Conservation (phyloP, 2,888 invertebrate species). For the Dichetophora obliterata region DNA sequence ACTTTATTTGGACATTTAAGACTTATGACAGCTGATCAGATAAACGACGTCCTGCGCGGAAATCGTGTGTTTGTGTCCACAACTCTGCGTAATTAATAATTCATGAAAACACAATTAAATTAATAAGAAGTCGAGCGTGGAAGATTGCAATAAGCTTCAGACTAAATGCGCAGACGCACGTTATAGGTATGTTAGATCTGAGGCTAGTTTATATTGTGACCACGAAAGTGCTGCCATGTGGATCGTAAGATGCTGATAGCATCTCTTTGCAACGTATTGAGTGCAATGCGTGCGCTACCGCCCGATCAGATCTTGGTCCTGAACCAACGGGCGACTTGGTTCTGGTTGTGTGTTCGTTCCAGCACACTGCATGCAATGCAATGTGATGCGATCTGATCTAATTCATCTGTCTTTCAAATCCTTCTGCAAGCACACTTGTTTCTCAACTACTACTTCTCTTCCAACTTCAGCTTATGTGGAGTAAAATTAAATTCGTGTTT, state of each 20-base stretch:
- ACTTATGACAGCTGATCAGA: slow-evolving; percentile 53
- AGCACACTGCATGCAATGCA: neutral
- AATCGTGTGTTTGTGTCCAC: slow-evolving; percentile 22
- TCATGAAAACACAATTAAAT: slow-evolving; percentile 52
- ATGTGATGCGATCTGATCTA: slow-evolving; percentile 15
- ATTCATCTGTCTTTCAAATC: slow-evolving; percentile 35
- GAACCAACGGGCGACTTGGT: neutral
- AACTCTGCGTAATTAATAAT: slow-evolving; percentile 54
- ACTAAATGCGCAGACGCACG: slow-evolving; percentile 30
- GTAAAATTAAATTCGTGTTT: slow-evolving; percentile 8
- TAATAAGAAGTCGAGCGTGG: slow-evolving; percentile 34
- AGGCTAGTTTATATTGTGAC: slow-evolving; percentile 27
- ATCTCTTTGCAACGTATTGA: slow-evolving; percentile 38
- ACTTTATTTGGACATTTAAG: too few relatives aligned
- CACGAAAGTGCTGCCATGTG: slow-evolving; percentile 44
- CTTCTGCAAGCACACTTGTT: neutral
- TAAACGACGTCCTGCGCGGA: slow-evolving; percentile 55
- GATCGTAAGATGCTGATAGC: slow-evolving; percentile 37
- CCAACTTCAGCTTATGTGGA: slow-evolving; percentile 4
- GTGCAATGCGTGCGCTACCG: slow-evolving; percentile 54
- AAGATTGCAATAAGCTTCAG: slow-evolving; percentile 23
- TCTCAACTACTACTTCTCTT: neutral
- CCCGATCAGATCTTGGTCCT: slow-evolving; percentile 53
- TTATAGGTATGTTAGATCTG: slow-evolving; percentile 24
- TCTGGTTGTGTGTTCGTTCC: slow-evolving; percentile 7